These are phyloP conservation scores for Trachelus troglodyta DNA, from an alignment of 2,888 invertebrate genomes.

Conservation along the genomic window DNA sequence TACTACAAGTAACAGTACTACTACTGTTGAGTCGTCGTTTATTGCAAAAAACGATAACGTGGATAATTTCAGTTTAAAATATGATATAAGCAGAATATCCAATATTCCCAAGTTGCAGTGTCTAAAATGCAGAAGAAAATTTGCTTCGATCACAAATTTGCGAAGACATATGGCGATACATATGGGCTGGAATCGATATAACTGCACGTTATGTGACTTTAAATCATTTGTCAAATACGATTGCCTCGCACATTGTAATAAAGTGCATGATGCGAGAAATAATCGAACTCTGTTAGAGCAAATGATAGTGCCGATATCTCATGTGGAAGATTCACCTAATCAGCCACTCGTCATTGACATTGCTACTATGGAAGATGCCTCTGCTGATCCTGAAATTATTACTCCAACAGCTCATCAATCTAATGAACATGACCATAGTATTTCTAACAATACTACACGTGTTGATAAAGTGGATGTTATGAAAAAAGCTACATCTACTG, in stretches of 20 bases:
- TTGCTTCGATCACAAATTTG: slow-evolving; percentile 68
- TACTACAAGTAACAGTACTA: background rate
- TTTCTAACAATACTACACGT: background rate
- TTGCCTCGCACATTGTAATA: slow-evolving; percentile 74
- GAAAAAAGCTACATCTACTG: background rate
- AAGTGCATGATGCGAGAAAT: slow-evolving; percentile 72
- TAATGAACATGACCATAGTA: background rate
- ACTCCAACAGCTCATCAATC: background rate
- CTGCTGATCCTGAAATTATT: background rate
- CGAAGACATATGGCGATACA: slow-evolving; percentile 75
- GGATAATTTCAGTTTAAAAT: slow-evolving; percentile 26
- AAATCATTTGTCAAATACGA: slow-evolving; percentile 76
- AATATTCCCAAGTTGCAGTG: slow-evolving; percentile 63
- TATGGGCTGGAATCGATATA: slow-evolving; percentile 79
- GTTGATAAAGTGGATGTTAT: background rate
- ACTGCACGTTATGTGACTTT: slow-evolving; percentile 80
- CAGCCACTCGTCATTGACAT: slow-evolving; percentile 20
- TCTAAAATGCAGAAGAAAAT: slow-evolving; percentile 69
- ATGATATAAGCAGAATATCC: slow-evolving; percentile 36
- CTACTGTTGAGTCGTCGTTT: background rate
- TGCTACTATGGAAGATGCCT: slow-evolving; percentile 5
- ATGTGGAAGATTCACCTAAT: slow-evolving; percentile 21
- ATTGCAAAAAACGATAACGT: background rate
- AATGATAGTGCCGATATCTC: slow-evolving; percentile 40
- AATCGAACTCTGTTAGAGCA: slow-evolving; percentile 39